Conservation (phyloP, 1,140 invertebrate species). For the Drosophila miranda region DNA sequence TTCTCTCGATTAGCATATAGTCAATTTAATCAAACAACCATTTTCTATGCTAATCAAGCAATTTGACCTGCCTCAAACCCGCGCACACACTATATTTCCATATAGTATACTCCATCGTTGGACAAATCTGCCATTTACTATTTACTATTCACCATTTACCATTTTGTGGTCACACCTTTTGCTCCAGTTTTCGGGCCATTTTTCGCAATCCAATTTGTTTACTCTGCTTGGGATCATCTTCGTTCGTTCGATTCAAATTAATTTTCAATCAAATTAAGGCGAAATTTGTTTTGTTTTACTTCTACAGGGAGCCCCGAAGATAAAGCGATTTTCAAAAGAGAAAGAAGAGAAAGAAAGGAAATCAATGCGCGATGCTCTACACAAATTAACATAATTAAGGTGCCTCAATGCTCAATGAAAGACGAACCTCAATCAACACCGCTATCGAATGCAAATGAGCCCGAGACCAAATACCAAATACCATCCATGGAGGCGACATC, state of each 20-base stretch:
- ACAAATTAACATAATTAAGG: conserved; percentile 71
- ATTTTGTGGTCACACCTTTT: conserved; percentile 20
- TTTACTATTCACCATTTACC: background rate
- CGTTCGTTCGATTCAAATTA: conserved; percentile 50
- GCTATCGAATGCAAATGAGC: conserved; percentile 59
- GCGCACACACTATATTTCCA: conserved; percentile 4
- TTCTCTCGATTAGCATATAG: conserved; percentile 14
- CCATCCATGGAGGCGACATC: conserved; percentile 28
- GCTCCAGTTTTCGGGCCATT: conserved; percentile 47
- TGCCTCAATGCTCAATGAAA: conserved; percentile 52
- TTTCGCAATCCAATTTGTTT: conserved; percentile 63
- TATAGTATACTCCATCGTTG: background rate
- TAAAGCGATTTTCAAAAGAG: conserved; percentile 2
- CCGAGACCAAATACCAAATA: too few relatives aligned
- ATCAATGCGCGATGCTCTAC: conserved; percentile 31
- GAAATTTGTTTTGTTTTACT: conserved; percentile 37
- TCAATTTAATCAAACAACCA: conserved; percentile 32
- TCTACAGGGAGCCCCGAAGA: conserved; percentile 45
- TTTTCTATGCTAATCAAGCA: conserved; percentile 47
- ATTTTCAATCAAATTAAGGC: conserved; percentile 68
- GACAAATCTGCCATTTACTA: background rate
- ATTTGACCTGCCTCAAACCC: conserved; percentile 50
- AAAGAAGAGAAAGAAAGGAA: conserved; percentile 32
- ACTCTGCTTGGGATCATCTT: conserved; percentile 42
- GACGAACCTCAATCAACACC: conserved; percentile 58